These are phyloP conservation scores for Gobiocypris rarus DNA, from an alignment of 2,113 vertebrate species.

Conservation along the genomic window DNA sequence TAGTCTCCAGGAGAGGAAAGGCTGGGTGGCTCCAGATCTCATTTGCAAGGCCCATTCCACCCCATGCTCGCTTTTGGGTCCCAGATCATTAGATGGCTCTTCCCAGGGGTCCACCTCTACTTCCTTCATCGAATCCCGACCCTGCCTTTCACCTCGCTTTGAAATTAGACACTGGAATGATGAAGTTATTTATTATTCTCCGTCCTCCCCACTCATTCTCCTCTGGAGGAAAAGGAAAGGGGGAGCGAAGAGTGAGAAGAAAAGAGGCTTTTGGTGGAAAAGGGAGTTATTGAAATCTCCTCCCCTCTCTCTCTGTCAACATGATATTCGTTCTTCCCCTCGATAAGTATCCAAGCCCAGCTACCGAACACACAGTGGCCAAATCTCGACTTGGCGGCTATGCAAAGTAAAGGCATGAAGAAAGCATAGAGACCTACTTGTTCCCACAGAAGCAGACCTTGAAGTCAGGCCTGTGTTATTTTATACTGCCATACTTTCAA, in stretches of 20 bases:
- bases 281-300: constrained; percentile 51
- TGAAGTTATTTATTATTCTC: constrained; percentile 61
- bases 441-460: constrained; percentile 38
- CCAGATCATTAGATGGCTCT: constrained; percentile 55
- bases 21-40: constrained; percentile 58
- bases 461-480: constrained; percentile 39
- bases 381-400: constrained; percentile 51
- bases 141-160: constrained; percentile 57
- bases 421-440: constrained; percentile 37
- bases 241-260: constrained; percentile 41
- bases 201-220: constrained; percentile 44
- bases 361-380: constrained; percentile 53
- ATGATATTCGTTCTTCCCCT: constrained; percentile 51
- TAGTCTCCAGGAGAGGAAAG: constrained; percentile 56
- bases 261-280: constrained; percentile 51
- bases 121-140: constrained; percentile 45
- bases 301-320: constrained; percentile 41
- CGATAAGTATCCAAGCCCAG: constrained; percentile 47
- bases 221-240: constrained; percentile 46
- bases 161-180: constrained; percentile 63
- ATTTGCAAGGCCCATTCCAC: constrained; percentile 55
- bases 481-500: constrained; percentile 25
- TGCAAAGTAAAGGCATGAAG: constrained; percentile 48
- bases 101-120: constrained; percentile 52
- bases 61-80: constrained; percentile 56